These are phyloP conservation scores for Orthonevra nobilis DNA, from an alignment of 2,888 invertebrate species.

Conservation along the genomic window DNA sequence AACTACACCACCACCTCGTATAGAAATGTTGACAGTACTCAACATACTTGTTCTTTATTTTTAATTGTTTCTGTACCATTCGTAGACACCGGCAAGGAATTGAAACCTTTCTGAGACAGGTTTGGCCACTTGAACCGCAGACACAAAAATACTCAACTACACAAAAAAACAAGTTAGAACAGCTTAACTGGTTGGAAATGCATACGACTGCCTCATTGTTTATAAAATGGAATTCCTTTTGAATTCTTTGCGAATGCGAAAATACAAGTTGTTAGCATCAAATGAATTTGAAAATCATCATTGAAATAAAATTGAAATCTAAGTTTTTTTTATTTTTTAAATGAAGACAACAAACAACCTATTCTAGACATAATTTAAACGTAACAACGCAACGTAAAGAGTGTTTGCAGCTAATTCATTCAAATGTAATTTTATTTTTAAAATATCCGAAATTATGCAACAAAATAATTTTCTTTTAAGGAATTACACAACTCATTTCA, in stretches of 20 bases:
- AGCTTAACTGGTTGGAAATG: constrained; percentile 51
- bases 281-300: too few relatives aligned
- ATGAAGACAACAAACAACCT: too few relatives aligned
- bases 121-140: constrained; percentile 51
- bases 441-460: too few relatives aligned
- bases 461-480: too few relatives aligned
- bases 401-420: too few relatives aligned
- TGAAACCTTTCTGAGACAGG: constrained; percentile 53
- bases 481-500: too few relatives aligned
- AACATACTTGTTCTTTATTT: constrained; percentile 23
- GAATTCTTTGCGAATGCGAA: constrained; percentile 29
- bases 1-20: constrained; percentile 8
- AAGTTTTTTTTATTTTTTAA: too few relatives aligned
- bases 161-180: constrained; percentile 10
- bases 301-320: too few relatives aligned
- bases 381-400: too few relatives aligned
- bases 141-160: constrained; percentile 29
- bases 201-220: constrained; percentile 32
- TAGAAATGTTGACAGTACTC: constrained; percentile 17
- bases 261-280: too few relatives aligned
- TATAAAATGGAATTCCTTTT: constrained; percentile 45
- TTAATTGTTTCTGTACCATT: constrained; percentile 20
- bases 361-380: too few relatives aligned
- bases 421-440: too few relatives aligned
- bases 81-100: constrained; percentile 62